Conservation (phyloP, 2,888 invertebrate species). For the Drosophila barbarae region DNA sequence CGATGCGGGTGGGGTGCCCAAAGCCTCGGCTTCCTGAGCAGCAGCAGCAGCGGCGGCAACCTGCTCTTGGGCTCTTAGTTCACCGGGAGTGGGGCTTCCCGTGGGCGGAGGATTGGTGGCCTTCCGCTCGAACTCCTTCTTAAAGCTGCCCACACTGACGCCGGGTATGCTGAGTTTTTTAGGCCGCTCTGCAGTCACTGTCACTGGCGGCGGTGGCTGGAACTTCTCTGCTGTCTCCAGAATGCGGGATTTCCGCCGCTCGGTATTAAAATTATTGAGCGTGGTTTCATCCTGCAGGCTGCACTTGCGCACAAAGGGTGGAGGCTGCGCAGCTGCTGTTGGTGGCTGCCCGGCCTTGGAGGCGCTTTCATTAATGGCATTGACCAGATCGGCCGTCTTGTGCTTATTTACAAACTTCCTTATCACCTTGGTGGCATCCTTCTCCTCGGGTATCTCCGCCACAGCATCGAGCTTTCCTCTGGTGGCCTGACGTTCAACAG, state of each 20-base stretch:
- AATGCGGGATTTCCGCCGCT: slow-evolving; percentile 84
- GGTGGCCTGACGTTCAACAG: slow-evolving; percentile 62
- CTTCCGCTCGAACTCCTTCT: slow-evolving; percentile 91
- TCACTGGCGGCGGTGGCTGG: slow-evolving; percentile 81
- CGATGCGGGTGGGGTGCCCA: slow-evolving; percentile 77
- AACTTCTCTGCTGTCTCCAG: slow-evolving; percentile 87
- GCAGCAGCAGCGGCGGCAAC: slow-evolving; percentile 71
- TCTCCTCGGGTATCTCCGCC: slow-evolving; percentile 77
- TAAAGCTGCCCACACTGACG: slow-evolving; percentile 92
- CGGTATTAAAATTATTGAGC: slow-evolving; percentile 80
- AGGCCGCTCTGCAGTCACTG: slow-evolving; percentile 81
- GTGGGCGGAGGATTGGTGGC: slow-evolving; percentile 82
- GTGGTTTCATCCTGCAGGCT: slow-evolving; percentile 78
- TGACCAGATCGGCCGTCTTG: slow-evolving; percentile 79
- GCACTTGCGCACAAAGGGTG: slow-evolving; percentile 75
- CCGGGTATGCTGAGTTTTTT: slow-evolving; percentile 90
- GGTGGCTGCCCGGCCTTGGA: slow-evolving; percentile 31
- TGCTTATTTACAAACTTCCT: slow-evolving; percentile 80
- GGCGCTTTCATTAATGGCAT: slow-evolving; percentile 74
- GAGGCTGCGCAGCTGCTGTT: slow-evolving; percentile 14
- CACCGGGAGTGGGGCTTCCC: slow-evolving; percentile 77
- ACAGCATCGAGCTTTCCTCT: slow-evolving; percentile 71
- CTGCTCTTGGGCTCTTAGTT: slow-evolving; percentile 73
- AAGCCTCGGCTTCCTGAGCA: slow-evolving; percentile 48
- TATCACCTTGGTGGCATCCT: slow-evolving; percentile 78